phyloP scores from a whole-genome alignment of 2,888 invertebrate genomes.

The Cephus spinipes region DNA sequence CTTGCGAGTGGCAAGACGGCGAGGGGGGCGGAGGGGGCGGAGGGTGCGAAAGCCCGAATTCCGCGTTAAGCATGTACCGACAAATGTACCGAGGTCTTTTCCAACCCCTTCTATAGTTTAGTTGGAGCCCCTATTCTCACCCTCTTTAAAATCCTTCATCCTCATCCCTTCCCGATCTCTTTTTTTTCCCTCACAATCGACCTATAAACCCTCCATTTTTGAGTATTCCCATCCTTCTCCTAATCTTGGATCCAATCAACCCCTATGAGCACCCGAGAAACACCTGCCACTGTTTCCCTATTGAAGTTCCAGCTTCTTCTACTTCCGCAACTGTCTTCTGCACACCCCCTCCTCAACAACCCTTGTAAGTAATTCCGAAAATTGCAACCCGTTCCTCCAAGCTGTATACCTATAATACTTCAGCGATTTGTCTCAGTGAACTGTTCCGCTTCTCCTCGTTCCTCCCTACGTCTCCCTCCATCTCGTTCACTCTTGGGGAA shows the following conservation, averaged over 20 bases:
- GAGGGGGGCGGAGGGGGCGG: conserved; percentile 31
- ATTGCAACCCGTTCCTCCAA: not conserved
- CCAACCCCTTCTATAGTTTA: not conserved
- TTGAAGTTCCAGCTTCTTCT: not conserved
- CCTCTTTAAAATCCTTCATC: not conserved
- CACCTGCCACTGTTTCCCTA: not conserved
- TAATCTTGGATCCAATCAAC: not conserved
- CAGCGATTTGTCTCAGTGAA: not conserved
- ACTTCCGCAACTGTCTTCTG: not conserved
- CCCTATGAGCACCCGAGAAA: not conserved
- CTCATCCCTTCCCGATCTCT: not conserved
- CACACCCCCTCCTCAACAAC: not conserved
- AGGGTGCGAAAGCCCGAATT: conserved; percentile 9
- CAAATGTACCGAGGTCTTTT: not conserved
- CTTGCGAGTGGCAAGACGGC: conserved; percentile 6
- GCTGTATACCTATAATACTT: not conserved
- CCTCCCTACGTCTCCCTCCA: not conserved
- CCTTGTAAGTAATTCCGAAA: not conserved
- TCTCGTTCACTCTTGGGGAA: not conserved
- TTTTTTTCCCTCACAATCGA: not conserved
- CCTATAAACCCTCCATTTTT: not conserved
- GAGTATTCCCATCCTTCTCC: not conserved
- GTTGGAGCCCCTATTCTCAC: not conserved
- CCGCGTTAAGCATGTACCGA: conserved; percentile 2
- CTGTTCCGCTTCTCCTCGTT: not conserved